Conservation (phyloP, 2,888 invertebrate species). For the Hylaea fasciaria region DNA sequence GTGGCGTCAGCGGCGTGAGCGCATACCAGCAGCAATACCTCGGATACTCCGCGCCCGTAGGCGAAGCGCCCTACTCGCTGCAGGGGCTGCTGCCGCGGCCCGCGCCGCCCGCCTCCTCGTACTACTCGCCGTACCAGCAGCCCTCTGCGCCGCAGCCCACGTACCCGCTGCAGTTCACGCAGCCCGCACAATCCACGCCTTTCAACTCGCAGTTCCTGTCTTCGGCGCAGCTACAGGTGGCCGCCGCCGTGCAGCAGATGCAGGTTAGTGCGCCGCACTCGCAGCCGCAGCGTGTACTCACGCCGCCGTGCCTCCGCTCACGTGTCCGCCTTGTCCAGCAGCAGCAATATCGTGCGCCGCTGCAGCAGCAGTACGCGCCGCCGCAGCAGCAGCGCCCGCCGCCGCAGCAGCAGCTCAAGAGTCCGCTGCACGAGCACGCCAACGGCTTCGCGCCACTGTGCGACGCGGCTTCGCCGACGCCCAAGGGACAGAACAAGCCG, state of each 20-base stretch:
- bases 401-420: conserved; percentile 84
- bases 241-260: conserved; percentile 81
- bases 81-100: conserved; percentile 77
- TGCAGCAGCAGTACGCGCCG: conserved; percentile 79
- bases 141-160: conserved; percentile 85
- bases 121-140: conserved; percentile 81
- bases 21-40: conserved; percentile 81
- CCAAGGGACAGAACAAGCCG: conserved; percentile 69
- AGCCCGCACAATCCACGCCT: conserved; percentile 83
- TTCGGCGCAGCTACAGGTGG: conserved; percentile 73
- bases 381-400: conserved; percentile 69
- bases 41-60: conserved; percentile 77
- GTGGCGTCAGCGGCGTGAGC: conserved; percentile 76
- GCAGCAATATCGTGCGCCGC: conserved; percentile 78
- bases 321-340: conserved; percentile 41
- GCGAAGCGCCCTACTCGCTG: conserved; percentile 77
- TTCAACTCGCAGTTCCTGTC: conserved; percentile 79
- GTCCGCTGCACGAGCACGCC: conserved; percentile 82
- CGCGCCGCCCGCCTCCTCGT: conserved; percentile 77
- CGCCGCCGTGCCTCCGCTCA: conserved; percentile 1
- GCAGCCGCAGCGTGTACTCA: not conserved
- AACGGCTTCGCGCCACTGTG: conserved; percentile 85
- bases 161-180: conserved; percentile 86
- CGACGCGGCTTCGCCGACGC: conserved; percentile 84
- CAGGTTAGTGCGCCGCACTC: conserved; percentile 56